A percentile compares a stretch with the other conserved stretches of the same genome.
phyloP scores from a whole-genome alignment of 2,888 invertebrate genomes.

The Aethes cnicana region DNA sequence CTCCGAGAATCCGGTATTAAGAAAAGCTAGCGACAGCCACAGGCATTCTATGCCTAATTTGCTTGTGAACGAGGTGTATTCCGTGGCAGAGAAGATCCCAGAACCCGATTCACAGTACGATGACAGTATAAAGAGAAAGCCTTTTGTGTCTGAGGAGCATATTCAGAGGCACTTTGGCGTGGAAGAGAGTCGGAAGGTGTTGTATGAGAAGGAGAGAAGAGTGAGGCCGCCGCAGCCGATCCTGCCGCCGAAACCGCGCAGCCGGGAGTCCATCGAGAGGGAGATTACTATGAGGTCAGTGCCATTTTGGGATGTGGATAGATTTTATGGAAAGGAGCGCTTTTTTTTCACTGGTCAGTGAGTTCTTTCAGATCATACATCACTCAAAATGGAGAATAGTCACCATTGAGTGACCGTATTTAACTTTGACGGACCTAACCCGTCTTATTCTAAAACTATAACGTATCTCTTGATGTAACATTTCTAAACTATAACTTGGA shows the following conservation, averaged over 20 bases:
- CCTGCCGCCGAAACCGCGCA: constrained; percentile 69
- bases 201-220: constrained; percentile 52
- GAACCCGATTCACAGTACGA: constrained; percentile 54
- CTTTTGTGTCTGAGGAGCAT: constrained; percentile 74
- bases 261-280: constrained; percentile 69
- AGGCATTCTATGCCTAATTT: constrained; percentile 79
- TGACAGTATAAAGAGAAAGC: constrained; percentile 64
- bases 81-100: constrained; percentile 48
- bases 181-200: constrained; percentile 68
- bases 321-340: no score
- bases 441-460: no score
- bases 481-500: no score
- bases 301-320: no score
- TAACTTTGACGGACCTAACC: no score
- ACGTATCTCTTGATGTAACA: no score
- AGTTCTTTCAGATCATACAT: no score
- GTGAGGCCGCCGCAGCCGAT: constrained; percentile 53
- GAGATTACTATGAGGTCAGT: constrained; percentile 77
- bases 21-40: constrained; percentile 54
- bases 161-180: constrained; percentile 74
- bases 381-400: no score
- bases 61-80: constrained; percentile 59
- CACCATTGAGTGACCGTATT: no score
- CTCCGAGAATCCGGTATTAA: constrained; percentile 64
- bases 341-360: no score